These are phyloP conservation scores for Turritopsis rubra DNA, from an alignment of 30 jellyfish, hydroid and myxozoan genomes.

Conservation along the genomic window DNA sequence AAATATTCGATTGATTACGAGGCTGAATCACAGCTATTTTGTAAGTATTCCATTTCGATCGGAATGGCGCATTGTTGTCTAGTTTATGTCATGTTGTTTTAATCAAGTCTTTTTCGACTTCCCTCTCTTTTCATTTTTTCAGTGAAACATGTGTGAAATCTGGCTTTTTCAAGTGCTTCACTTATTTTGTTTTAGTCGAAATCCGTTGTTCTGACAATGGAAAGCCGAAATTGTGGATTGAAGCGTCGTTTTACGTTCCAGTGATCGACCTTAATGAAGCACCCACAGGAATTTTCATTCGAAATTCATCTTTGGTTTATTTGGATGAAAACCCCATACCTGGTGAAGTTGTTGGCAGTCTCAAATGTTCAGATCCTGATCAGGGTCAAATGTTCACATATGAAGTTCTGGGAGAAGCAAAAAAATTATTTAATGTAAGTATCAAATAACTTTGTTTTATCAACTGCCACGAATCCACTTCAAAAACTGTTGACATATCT, in stretches of 20 bases:
- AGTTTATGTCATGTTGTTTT: too few species aligned
- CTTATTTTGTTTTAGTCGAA: conserved; percentile 32
- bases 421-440: conserved; percentile 13
- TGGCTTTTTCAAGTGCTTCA: neutral
- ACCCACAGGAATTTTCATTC: conserved; percentile 41
- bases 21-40: neutral
- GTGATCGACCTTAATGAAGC: conserved; percentile 70
- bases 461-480: neutral
- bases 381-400: conserved; percentile 45
- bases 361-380: conserved; percentile 66
- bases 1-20: conserved; percentile 12
- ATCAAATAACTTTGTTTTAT: neutral
- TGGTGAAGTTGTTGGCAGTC: conserved; percentile 49
- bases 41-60: conserved; percentile 10
- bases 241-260: conserved; percentile 21
- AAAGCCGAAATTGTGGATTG: conserved; percentile 43
- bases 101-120: too few species aligned
- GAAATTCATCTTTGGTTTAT: conserved; percentile 13
- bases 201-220: conserved; percentile 75
- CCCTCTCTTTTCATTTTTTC: too few species aligned
- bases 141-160: too few species aligned
- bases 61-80: too few species aligned
- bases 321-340: conserved; percentile 55
- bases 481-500: too few species aligned
- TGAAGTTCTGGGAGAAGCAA: conserved; percentile 23